Evolutionary conservation across 1,140 invertebrate genomes (phyloP), one percentile per base, ranked within the genome.

Genomic region (Drosophila asahinai): DNA sequence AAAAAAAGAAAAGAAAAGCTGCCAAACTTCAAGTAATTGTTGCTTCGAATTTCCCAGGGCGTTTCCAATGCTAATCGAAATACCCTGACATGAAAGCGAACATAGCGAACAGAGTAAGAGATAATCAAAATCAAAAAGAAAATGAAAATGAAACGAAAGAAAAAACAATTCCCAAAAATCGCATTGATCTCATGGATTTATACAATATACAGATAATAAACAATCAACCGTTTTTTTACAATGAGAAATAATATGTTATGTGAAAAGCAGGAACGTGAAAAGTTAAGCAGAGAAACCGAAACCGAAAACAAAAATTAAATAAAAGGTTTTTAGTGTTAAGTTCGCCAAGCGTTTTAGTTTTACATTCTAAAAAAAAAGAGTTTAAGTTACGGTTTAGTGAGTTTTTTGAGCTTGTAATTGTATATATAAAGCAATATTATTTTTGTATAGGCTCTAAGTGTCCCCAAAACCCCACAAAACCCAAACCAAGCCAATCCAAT

Each of bases 131-230:
- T 78, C 48, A 58, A 74, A 76, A 73, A 74, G 62, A 52, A 89
- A 70, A 43, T 43, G 38, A 40, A 40, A 40, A n/a, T 2, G 40
- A 42, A 42, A 42, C 40, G 55, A 77, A 75, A 77, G 74, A 74
- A 68, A 74, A 82, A 77, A 83, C 89, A 87, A 92, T 92, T 92
- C 91, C 91, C 91, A 92, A 92, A 92, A 92, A 92, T 91, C 87
- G 80, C 86, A 91, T 84, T 92, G 91, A 92, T 92, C 91, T 92
- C 91, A 92, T 82, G 79, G 83, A 84, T 91, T 92, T 87, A 86
- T 87, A 82, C 86, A 89, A 76, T 82, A 86, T 76, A 91, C 54
- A 57, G 36, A 57, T 57, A 77, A 73, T 68, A 81, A 81, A 81
- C 74, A 79, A 52, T 79, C 67, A 80, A 77, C 42, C 45, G 64